Percentiles rank a stretch among this genome's conserved stretches.
These are phyloP conservation scores for Lindbergichthys nudifrons DNA, from an alignment of 2,797 vertebrate genomes.

Conservation along the genomic window DNA sequence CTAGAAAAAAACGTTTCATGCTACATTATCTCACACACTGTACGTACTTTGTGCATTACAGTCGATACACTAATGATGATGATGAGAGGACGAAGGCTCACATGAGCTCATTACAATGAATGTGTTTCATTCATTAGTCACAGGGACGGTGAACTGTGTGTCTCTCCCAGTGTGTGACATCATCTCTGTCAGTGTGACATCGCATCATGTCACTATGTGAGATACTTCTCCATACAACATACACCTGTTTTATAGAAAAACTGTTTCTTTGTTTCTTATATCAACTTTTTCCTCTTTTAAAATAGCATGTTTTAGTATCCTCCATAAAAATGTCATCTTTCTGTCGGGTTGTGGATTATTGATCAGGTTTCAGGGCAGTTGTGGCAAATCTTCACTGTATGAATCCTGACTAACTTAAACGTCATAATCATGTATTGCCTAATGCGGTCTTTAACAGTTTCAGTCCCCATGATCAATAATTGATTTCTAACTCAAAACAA, in stretches of 20 bases:
- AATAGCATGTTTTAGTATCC: too few relatives aligned
- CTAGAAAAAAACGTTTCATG: too few relatives aligned
- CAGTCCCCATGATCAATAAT: too few relatives aligned
- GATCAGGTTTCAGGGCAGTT: neutral
- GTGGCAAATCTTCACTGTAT: neutral
- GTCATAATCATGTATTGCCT: neutral
- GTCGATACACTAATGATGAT: slow-evolving; percentile 3
- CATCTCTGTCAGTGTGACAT: slow-evolving; percentile 24
- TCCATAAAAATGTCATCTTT: too few relatives aligned
- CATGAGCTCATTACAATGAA: slow-evolving; percentile 22
- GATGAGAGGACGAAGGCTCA: slow-evolving; percentile 24
- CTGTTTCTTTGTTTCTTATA: neutral
- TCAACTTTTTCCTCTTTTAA: neutral
- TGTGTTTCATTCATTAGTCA: slow-evolving; percentile 44
- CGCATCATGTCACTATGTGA: neutral
- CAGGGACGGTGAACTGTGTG: slow-evolving; percentile 10
- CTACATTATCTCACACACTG: too few relatives aligned
- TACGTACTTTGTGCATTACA: neutral
- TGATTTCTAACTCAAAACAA: too few relatives aligned
- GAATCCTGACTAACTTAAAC: neutral
- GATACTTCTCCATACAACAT: neutral
- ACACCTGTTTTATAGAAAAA: neutral
- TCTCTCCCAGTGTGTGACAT: slow-evolving; percentile 5
- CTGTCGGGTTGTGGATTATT: neutral
- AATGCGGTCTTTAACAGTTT: too few relatives aligned